Conservation (phyloP, 2,888 invertebrate species). For the Drosophila nigritarsus region DNA sequence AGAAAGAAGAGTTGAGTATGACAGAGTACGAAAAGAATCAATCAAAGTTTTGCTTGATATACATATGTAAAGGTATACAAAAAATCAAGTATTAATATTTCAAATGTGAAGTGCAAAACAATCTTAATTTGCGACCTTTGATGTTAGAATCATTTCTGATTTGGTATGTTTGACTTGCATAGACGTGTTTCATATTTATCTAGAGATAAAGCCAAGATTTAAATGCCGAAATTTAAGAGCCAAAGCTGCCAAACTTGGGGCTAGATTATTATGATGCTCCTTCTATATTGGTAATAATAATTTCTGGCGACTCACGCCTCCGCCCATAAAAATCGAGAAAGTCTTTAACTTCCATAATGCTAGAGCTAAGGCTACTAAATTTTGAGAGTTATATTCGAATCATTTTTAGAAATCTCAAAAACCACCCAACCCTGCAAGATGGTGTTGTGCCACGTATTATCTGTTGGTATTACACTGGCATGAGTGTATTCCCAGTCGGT, state of each 20-base stretch:
- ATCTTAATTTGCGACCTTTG: background rate
- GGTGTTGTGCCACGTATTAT: background rate
- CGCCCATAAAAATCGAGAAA: background rate
- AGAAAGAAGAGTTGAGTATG: background rate
- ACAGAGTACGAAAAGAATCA: background rate
- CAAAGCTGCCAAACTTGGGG: background rate
- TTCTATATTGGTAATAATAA: background rate
- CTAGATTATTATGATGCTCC: background rate
- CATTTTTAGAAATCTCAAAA: background rate
- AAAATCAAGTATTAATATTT: background rate
- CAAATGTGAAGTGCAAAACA: background rate
- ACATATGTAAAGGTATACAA: background rate
- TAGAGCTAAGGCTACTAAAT: background rate
- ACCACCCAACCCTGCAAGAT: background rate
- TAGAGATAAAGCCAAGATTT: background rate
- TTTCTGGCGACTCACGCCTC: background rate
- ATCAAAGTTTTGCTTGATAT: background rate
- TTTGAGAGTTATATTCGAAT: background rate
- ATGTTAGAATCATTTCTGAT: background rate
- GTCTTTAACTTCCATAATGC: background rate
- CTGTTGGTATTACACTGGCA: background rate
- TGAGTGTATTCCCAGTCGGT: slow-evolving; percentile 1
- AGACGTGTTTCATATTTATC: background rate
- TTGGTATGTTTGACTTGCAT: background rate
- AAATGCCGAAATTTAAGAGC: too few relatives aligned